Conservation (phyloP, 92 coral and sea anemone genomes). For the Paramuricea clavata region DNA sequence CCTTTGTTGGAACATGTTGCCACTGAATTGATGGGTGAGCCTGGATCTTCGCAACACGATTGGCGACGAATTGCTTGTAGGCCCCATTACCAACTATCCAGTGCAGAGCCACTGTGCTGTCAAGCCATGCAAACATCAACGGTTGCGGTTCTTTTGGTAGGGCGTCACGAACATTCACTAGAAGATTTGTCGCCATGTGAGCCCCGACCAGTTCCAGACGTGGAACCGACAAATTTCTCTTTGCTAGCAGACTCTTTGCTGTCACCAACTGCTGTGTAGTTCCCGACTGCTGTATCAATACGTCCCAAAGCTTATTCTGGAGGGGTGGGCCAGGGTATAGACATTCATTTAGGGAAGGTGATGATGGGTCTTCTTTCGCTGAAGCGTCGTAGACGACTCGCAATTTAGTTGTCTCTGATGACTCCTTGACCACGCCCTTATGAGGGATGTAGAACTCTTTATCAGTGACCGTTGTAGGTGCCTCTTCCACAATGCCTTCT, state of each 20-base stretch:
- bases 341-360: background rate
- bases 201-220: background rate
- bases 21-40: background rate
- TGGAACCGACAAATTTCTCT: background rate
- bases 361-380: no score
- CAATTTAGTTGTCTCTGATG: no score
- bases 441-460: background rate
- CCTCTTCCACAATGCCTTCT: background rate
- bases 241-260: constrained; percentile 7
- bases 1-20: background rate
- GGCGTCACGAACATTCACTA: background rate
- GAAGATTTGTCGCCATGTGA: constrained; percentile 3
- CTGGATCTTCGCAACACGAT: constrained; percentile 23
- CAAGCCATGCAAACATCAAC: constrained; percentile 29
- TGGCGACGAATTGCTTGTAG: constrained; percentile 8
- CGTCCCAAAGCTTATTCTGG: background rate
- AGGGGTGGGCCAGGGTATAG: no score
- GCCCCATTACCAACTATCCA: background rate
- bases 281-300: background rate
- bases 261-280: background rate
- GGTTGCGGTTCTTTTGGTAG: constrained; percentile 16
- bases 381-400: no score
- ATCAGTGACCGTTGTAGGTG: constrained; percentile 21
- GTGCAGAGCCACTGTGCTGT: constrained; percentile 7
- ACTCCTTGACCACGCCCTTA: no score